phyloP scores from a whole-genome alignment of 1,140 invertebrate genomes.

The Scaptomyza montana region DNA sequence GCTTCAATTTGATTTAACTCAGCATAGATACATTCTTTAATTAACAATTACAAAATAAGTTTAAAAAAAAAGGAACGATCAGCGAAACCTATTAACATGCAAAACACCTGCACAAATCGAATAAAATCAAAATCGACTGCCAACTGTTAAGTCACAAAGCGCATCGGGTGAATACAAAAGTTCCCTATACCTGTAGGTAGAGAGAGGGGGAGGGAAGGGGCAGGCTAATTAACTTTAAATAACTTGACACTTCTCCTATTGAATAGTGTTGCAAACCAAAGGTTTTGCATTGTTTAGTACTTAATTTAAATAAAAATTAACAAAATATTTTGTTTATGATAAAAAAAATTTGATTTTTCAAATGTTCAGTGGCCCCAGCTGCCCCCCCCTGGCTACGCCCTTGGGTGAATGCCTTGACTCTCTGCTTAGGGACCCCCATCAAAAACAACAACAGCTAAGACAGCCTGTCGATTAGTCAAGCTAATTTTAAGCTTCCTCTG shows the following conservation, averaged over 20 bases:
- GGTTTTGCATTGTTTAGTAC: no score
- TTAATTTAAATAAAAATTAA: no score
- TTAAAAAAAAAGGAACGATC: constrained; percentile 6
- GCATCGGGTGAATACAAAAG: neutral
- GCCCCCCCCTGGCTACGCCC: no score
- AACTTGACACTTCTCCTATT: no score
- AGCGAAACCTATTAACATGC: constrained; percentile 77
- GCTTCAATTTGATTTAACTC: constrained; percentile 57
- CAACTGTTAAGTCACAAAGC: constrained; percentile 7
- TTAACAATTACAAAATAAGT: constrained; percentile 29
- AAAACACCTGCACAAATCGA: constrained; percentile 71
- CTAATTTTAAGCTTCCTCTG: neutral
- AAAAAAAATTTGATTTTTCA: no score
- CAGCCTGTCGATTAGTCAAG: neutral
- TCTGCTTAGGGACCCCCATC: constrained; percentile 28
- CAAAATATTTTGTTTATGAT: no score
- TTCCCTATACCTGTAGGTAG: no score
- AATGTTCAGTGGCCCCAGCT: no score
- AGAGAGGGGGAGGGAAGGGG: no score
- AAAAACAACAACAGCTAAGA: constrained; percentile 45
- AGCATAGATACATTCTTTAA: constrained; percentile 45
- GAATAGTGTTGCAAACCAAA: no score
- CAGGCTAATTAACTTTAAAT: no score
- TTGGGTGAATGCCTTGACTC: neutral
- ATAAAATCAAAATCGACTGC: constrained; percentile 17